Evolutionary conservation across 1,140 invertebrate genomes (phyloP).

Genomic region (Drosophila willistoni): DNA sequence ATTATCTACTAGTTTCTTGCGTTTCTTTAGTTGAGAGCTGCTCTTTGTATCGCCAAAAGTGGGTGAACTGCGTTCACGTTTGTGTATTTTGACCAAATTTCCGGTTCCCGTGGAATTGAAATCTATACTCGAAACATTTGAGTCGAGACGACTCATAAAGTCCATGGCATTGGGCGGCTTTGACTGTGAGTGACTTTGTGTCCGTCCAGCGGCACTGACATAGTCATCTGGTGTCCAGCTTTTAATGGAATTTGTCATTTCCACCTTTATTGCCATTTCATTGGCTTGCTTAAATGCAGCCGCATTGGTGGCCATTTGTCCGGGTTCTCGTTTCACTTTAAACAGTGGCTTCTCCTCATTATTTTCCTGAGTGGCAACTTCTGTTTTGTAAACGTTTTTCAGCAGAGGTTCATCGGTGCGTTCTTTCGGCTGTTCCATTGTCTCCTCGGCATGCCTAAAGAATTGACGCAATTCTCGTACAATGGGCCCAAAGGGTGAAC

Average conservation of each 20-base stretch:
- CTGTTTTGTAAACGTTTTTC: conserved; percentile 37
- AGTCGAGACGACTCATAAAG: conserved; percentile 85
- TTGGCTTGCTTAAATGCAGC: conserved; percentile 48
- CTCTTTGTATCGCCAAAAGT: conserved; percentile 26
- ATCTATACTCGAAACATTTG: conserved; percentile 73
- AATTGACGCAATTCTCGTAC: conserved; percentile 90
- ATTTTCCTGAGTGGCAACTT: not conserved
- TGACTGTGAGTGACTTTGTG: conserved; percentile 57
- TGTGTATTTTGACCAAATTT: conserved; percentile 72
- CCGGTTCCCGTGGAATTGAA: conserved; percentile 50
- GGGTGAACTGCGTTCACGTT: conserved; percentile 67
- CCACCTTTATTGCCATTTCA: conserved; percentile 65
- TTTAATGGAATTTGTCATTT: conserved; percentile 85
- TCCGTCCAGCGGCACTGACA: conserved; percentile 62
- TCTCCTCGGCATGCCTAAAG: conserved; percentile 89
- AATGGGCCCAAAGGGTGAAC: conserved; percentile 88
- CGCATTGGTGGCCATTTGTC: conserved; percentile 23
- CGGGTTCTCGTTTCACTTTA: conserved; percentile 56
- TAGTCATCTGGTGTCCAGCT: conserved; percentile 81
- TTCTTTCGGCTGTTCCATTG: conserved; percentile 69
- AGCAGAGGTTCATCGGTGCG: conserved; percentile 52
- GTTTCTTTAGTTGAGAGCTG: conserved; percentile 47
- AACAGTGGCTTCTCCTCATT: conserved; percentile 34
- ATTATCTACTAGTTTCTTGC: conserved; percentile 64
- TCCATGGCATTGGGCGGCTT: conserved; percentile 84